Evolutionary conservation across 1,140 invertebrate genomes (phyloP).

Genomic region (Hyposmocoma kahamanoa): DNA sequence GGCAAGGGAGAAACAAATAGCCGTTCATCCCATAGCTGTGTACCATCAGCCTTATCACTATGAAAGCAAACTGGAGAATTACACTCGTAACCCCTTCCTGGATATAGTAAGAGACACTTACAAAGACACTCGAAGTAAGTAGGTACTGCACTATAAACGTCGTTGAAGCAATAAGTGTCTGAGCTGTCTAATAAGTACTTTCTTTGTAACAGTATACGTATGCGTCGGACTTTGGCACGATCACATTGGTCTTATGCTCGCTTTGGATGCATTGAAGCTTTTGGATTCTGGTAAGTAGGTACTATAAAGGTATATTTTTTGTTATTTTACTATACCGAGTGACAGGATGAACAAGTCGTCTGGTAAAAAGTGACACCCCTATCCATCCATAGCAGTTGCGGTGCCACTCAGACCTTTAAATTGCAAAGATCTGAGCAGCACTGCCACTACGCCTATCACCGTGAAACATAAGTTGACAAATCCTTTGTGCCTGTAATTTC

Average conservation of each 20-base stretch:
- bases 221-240: conserved; percentile 92
- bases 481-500: too few species aligned
- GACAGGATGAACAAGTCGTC: too few species aligned
- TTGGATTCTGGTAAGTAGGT: conserved; percentile 86
- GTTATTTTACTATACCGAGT: too few species aligned
- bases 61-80: conserved; percentile 85
- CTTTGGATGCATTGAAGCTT: conserved; percentile 86
- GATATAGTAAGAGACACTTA: conserved; percentile 85
- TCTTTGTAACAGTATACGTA: conserved; percentile 90
- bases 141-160: conserved; percentile 21
- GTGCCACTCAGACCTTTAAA: too few species aligned
- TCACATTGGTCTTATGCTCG: conserved; percentile 87
- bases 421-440: too few species aligned
- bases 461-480: too few species aligned
- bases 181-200: neutral
- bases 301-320: neutral
- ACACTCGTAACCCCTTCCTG: conserved; percentile 85
- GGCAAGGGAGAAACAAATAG: conserved; percentile 79
- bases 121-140: conserved; percentile 84
- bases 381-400: too few species aligned
- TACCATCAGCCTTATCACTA: conserved; percentile 77
- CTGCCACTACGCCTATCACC: too few species aligned
- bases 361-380: too few species aligned
- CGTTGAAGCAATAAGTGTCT: neutral
- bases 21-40: conserved; percentile 76